These are phyloP conservation scores for Halichondria panicea DNA, from an alignment of 37 sponge, comb jelly and placozoan genomes.

Conservation along the genomic window DNA sequence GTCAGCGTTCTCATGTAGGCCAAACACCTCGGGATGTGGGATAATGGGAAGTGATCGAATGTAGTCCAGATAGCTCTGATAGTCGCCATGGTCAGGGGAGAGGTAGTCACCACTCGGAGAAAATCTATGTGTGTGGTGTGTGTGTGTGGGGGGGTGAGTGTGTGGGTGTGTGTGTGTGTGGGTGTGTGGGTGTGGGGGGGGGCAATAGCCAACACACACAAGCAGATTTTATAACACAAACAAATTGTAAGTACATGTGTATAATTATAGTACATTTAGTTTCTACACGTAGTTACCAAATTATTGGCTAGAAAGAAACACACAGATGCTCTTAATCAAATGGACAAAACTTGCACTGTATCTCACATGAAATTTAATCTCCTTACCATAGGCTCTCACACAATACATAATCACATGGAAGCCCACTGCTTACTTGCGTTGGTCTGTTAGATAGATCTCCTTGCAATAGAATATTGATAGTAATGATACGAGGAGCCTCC, in stretches of 20 bases:
- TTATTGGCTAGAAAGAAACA: neutral
- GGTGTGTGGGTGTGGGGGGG: too few species aligned
- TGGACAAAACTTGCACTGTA: too few species aligned
- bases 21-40: slow-evolving; percentile 98
- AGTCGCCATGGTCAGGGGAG: slow-evolving; percentile 87
- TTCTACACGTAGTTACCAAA: too few species aligned
- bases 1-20: slow-evolving; percentile 98
- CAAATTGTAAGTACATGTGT: too few species aligned
- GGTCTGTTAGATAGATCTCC: slow-evolving; percentile 70
- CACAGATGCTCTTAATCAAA: neutral
- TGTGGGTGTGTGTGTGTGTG: too few species aligned
- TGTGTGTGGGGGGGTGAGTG: too few species aligned
- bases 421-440: slow-evolving; percentile 68
- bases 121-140: slow-evolving; percentile 58
- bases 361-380: too few species aligned
- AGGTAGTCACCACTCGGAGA: slow-evolving; percentile 95
- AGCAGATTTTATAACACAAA: neutral
- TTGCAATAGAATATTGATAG: slow-evolving; percentile 92
- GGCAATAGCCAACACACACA: too few species aligned
- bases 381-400: too few species aligned
- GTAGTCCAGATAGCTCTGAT: slow-evolving; percentile 89
- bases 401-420: too few species aligned
- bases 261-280: too few species aligned
- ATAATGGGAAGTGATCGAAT: slow-evolving; percentile 87
- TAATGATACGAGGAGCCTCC: slow-evolving; percentile 85